These are phyloP conservation scores for Axinella damicornis DNA, from an alignment of 37 sponge, comb jelly and placozoan genomes.

Conservation along the genomic window DNA sequence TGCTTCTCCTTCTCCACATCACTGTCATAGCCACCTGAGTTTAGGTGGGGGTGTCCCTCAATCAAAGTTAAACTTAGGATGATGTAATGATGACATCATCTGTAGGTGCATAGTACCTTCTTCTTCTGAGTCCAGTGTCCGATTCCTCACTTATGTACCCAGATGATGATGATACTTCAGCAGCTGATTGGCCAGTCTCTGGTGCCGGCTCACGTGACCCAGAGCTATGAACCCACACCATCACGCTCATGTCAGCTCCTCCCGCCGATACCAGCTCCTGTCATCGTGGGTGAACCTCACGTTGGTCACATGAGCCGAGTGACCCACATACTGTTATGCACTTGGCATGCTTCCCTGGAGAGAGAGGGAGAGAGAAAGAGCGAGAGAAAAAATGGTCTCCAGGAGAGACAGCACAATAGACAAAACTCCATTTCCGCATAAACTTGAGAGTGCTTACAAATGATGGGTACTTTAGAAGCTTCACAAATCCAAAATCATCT, in stretches of 20 bases:
- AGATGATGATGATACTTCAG: background rate
- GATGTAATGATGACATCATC: constrained; percentile 2
- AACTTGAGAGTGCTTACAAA: constrained; percentile 39
- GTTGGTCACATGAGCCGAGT: constrained; percentile 98
- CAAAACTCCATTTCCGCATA: too few relatives aligned
- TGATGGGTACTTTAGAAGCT: constrained; percentile 91
- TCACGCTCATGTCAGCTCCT: constrained; percentile 91
- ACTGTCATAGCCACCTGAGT: constrained; percentile 91
- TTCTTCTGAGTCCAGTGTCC: constrained; percentile 91
- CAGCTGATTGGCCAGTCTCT: background rate
- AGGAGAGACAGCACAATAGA: background rate
- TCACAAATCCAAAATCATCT: constrained; percentile 98
- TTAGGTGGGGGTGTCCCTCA: background rate
- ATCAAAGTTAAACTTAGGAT: too few relatives aligned
- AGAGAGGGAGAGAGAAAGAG: too few relatives aligned
- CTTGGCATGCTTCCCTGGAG: constrained; percentile 91
- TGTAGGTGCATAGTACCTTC: constrained; percentile 50
- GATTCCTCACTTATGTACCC: constrained; percentile 74
- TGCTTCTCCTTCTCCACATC: constrained; percentile 94
- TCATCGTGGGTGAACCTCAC: constrained; percentile 88
- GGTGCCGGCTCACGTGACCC: constrained; percentile 20
- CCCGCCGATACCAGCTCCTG: constrained; percentile 85
- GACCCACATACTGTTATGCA: constrained; percentile 94
- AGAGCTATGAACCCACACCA: constrained; percentile 81
- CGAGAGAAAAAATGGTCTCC: too few relatives aligned